Evolutionary conservation across 2,888 invertebrate species (phyloP).

Genomic region (Branchipolynoe longqiensis): DNA sequence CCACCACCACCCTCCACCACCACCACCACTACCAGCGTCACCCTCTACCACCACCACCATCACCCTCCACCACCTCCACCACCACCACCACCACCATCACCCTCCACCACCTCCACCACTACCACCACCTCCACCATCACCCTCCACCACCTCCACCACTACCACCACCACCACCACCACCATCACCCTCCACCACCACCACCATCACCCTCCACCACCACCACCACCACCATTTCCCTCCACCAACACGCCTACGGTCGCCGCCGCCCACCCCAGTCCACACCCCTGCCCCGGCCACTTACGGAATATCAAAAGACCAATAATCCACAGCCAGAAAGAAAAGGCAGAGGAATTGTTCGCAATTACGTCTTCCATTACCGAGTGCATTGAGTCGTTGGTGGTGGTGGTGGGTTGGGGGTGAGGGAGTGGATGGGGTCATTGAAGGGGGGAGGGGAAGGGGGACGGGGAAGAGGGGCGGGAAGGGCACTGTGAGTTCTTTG

Average conservation of each 20-base stretch:
- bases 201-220: too few species aligned
- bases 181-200: too few species aligned
- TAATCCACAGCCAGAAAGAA: conserved; percentile 27
- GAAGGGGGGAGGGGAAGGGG: background rate
- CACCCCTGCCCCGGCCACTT: conserved; percentile 46
- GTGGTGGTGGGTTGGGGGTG: background rate
- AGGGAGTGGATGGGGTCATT: background rate
- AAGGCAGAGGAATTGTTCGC: conserved; percentile 51
- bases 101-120: too few species aligned
- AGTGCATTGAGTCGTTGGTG: conserved; percentile 13
- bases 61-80: too few species aligned
- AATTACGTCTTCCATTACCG: conserved; percentile 54
- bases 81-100: too few species aligned
- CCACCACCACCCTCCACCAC: too few species aligned
- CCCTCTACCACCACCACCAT: too few species aligned
- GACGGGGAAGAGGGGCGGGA: background rate
- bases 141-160: too few species aligned
- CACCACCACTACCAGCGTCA: too few species aligned
- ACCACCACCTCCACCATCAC: too few species aligned
- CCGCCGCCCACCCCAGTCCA: background rate
- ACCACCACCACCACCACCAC: too few species aligned
- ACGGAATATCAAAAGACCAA: conserved; percentile 55
- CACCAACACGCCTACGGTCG: background rate
- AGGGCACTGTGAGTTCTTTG: conserved; percentile 10
- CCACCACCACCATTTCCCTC: background rate